phyloP scores from a whole-genome alignment of 2,888 invertebrate genomes.

The Amblyjoppa proteus region DNA sequence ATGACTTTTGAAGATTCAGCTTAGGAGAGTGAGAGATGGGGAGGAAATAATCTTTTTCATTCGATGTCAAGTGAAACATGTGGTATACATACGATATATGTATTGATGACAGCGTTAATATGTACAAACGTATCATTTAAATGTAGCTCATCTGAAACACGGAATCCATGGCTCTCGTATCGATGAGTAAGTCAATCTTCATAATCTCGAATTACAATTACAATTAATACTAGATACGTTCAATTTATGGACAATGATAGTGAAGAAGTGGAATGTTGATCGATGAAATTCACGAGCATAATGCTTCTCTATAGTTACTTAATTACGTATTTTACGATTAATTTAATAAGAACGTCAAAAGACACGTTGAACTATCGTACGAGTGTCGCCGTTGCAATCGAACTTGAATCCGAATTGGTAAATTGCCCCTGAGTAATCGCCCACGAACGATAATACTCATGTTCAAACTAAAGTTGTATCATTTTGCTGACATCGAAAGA shows the following conservation, averaged over 20 bases:
- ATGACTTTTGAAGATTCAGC: neutral
- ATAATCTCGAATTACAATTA: conserved; percentile 60
- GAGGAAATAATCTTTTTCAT: conserved; percentile 2
- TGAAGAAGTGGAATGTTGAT: conserved; percentile 40
- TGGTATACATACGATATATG: conserved; percentile 60
- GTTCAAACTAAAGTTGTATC: conserved; percentile 42
- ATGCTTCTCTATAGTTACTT: conserved; percentile 32
- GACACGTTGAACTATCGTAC: conserved; percentile 29
- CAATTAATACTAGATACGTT: conserved; percentile 22
- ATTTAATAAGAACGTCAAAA: conserved; percentile 16
- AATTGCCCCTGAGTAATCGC: conserved; percentile 52
- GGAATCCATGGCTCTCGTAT: conserved; percentile 46
- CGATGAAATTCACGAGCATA: conserved; percentile 29
- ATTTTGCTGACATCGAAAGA: conserved; percentile 24
- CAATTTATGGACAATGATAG: conserved; percentile 39
- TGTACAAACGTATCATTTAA: conserved; percentile 69
- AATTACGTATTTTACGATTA: conserved; percentile 44
- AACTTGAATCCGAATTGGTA: conserved; percentile 2
- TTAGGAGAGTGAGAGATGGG: neutral
- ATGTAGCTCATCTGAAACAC: conserved; percentile 45
- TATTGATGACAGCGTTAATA: conserved; percentile 66
- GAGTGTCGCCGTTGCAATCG: conserved; percentile 17
- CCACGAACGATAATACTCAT: conserved; percentile 29
- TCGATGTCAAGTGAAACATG: conserved; percentile 28
- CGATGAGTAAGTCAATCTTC: conserved; percentile 32